Evolutionary conservation across 2,113 vertebrate genomes (phyloP), one percentile per base, ranked within the genome.

Genomic region (Pterocles gutturalis): DNA sequence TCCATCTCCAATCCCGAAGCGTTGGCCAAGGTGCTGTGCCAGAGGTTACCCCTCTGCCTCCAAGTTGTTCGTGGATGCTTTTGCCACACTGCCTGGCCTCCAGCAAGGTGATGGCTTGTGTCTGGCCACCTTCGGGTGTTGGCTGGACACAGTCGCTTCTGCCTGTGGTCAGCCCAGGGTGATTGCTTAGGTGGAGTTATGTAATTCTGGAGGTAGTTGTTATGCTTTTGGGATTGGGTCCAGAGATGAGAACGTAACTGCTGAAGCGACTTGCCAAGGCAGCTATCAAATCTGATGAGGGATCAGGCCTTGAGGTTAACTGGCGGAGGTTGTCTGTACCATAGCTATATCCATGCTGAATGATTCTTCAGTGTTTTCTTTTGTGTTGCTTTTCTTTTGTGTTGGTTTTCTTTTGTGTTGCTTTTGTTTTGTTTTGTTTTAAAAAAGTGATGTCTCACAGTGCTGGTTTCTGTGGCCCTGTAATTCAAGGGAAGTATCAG

Each of bases 231-330:
- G 80, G 80, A 75, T 71, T 62, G 48, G 21, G 15, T 96, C 80
- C 86, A 94, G 83, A 73, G 83, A 83, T 51, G 51, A 55, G 88
- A 84, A 87, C 20, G 72, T 92, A 86, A 64, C 64, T 86, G 76
- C 49, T 86, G 64, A 83, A 90, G 85, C 60, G 67, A 11, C 86
- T 89, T 94, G 95, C 90, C 93, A 96, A 81, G 76, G 51, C 51
- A 70, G 64, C 54, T 73, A 25, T 86, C 90, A 95, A 60, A 95
- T 95, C 88, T 83, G 90, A 81, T 90, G 93, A 95, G 8, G n/a
- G 92, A 97, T 97, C 71, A 78, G 53, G 76, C 92, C 96, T 93
- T 89, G 88, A 86, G 92, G 90, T 92, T 94, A 90, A 83, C 90
- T 90, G 67, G 71, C 93, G 95, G 76, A 60, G 93, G 53, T 94